These are phyloP conservation scores for Rhinolophus sinicus DNA, from an alignment of 2,113 vertebrate genomes.

Conservation along the genomic window DNA sequence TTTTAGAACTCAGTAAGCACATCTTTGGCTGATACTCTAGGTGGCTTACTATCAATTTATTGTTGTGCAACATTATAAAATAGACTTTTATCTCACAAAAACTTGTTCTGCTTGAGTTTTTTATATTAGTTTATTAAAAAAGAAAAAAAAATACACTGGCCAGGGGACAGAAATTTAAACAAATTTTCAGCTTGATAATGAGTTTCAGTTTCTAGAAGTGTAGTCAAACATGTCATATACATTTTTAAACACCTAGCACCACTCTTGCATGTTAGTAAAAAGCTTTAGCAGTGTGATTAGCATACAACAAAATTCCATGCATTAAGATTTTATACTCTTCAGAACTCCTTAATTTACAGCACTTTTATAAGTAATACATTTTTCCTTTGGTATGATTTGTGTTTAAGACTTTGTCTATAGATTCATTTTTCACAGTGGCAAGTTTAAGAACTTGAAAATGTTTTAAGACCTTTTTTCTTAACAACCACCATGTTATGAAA, in stretches of 20 bases:
- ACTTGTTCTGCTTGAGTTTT: background rate
- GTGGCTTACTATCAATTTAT: background rate
- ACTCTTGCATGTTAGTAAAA: background rate
- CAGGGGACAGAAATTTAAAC: background rate
- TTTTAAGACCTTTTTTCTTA: background rate
- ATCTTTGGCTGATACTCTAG: background rate
- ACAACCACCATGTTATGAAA: background rate
- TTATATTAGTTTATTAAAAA: background rate
- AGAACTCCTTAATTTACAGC: constrained; percentile 61
- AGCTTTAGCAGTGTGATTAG: constrained; percentile 49
- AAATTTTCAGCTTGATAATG: background rate
- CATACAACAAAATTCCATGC: constrained; percentile 11
- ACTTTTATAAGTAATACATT: constrained; percentile 65
- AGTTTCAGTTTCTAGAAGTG: background rate
- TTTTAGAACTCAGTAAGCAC: background rate
- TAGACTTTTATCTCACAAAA: background rate
- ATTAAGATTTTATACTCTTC: constrained; percentile 32
- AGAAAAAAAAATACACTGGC: background rate
- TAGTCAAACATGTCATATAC: background rate
- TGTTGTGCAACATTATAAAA: background rate
- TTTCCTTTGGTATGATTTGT: constrained; percentile 61
- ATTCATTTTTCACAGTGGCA: background rate
- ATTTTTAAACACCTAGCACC: background rate
- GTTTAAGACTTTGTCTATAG: constrained; percentile 35
- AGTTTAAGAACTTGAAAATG: constrained; percentile 17